Conservation (phyloP, 1,140 invertebrate genomes). For the Thaumatotibia leucotreta region DNA sequence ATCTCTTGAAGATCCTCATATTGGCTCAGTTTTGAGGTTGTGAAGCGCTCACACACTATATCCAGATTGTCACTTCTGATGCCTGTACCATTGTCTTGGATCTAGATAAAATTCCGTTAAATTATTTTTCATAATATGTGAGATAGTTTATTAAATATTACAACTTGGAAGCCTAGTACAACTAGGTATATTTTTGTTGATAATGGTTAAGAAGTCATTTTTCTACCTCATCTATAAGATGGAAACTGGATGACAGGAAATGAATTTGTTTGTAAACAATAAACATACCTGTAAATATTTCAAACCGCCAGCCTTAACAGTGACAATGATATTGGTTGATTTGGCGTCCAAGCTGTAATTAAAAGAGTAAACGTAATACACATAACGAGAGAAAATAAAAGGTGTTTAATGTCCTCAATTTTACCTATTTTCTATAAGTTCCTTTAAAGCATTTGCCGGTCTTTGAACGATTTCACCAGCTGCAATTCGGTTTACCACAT, state of each 20-base stretch:
- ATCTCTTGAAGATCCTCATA: constrained; percentile 96
- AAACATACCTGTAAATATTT: constrained; percentile 90
- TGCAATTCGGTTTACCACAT: constrained; percentile 95
- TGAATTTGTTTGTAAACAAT: constrained; percentile 16
- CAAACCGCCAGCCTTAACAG: constrained; percentile 93
- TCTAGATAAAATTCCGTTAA: constrained; percentile 78
- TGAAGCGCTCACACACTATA: constrained; percentile 98
- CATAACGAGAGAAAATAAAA: too few species aligned
- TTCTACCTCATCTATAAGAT: too few species aligned
- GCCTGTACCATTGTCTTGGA: constrained; percentile 96
- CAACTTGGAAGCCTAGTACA: too few species aligned
- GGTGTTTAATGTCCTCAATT: too few species aligned
- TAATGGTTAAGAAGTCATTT: too few species aligned
- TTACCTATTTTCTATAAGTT: constrained; percentile 97
- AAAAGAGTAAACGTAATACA: too few species aligned
- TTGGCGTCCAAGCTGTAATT: constrained; percentile 92
- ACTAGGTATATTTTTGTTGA: too few species aligned
- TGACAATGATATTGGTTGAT: constrained; percentile 92
- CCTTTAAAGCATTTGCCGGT: constrained; percentile 97
- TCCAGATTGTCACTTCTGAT: constrained; percentile 93
- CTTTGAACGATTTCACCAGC: constrained; percentile 98
- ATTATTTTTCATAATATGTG: too few species aligned
- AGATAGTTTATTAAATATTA: too few species aligned
- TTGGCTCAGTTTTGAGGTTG: constrained; percentile 94
- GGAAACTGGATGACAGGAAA: too few species aligned